Percentiles rank a stretch among this genome's conserved stretches.
Conservation (phyloP, 2,113 vertebrate species). For the Xyliphius kryptos region DNA sequence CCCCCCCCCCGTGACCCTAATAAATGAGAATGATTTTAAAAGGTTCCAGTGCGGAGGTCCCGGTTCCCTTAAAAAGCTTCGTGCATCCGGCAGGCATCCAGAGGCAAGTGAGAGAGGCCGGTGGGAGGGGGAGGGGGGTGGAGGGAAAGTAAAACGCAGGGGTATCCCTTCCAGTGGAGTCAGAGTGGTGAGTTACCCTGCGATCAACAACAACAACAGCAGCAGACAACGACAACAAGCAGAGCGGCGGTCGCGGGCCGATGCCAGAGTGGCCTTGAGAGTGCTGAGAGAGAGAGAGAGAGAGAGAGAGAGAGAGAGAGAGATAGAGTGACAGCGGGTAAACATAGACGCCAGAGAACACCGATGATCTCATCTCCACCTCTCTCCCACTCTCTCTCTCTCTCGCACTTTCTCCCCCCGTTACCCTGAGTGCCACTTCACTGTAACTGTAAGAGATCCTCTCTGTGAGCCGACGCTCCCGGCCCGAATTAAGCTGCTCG, state of each 20-base stretch:
- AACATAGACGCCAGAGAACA: constrained; percentile 33
- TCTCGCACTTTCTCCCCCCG: constrained; percentile 14
- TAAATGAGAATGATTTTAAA: too few relatives aligned
- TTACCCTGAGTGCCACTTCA: constrained; percentile 54
- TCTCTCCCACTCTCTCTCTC: too few relatives aligned
- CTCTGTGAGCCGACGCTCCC: too few relatives aligned
- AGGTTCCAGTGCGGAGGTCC: too few relatives aligned
- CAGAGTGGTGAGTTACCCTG: constrained; percentile 45
- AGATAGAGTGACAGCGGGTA: constrained; percentile 32
- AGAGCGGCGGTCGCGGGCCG: constrained; percentile 35
- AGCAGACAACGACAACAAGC: constrained; percentile 45
- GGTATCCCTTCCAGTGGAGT: constrained; percentile 39
- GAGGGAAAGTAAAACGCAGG: too few relatives aligned
- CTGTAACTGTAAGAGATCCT: constrained; percentile 48
- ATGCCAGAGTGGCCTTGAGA: constrained; percentile 44
- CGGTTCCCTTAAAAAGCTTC: too few relatives aligned
- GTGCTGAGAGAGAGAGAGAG: constrained; percentile 34
- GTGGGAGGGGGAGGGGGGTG: too few relatives aligned
- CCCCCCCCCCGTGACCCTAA: too few relatives aligned
- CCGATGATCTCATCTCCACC: constrained; percentile 35
- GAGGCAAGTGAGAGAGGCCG: too few relatives aligned
- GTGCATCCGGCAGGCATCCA: too few relatives aligned
- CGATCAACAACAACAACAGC: constrained; percentile 45
- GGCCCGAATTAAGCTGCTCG: too few relatives aligned
- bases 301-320: too few relatives aligned